Base-by-base conservation (phyloP, 2,888 invertebrate genomes). In the Matsumyia berberina region DNA sequence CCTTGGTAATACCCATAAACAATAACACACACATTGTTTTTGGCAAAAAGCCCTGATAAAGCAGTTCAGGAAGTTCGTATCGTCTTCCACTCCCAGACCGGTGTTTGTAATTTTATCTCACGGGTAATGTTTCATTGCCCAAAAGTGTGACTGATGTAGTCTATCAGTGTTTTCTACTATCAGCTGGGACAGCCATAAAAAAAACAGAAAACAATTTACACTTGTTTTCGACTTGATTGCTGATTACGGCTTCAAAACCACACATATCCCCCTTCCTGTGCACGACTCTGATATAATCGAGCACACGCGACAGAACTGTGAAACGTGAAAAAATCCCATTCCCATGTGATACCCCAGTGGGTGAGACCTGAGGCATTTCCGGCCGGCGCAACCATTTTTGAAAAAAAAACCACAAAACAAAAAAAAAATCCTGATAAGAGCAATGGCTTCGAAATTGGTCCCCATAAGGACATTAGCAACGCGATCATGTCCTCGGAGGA, bases 401-500 rank as follows among this genome's bases (percentile, higher is more conserved):
- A 33, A 49, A 55, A 12, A 31, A n/a, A 46, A 42, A 15, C 5
- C n/a, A n/a, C n/a, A n/a, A n/a, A n/a, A n/a, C n/a, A n/a, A n/a
- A 33, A 49, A 55, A 12, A 31, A n/a, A 46, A 42, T 11, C 5
- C 29, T 8, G 24, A 8, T 19, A 53, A 24, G 15, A 11, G 33
- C 1, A 19, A 24, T 5, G 9, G 6, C 33, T 11, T 33, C 49
- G 4, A 8, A 6, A 7, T 5, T 0, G 5, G 9, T 8, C 7
- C 24, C 15, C 42, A 17, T 12, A 82, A 72, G 72, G 60, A 66
- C 58, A 82, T 78, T 83, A 57, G 58, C 31, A 83, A 83, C 67
- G 62, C 62, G 49, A 35, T 78, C 79, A 78, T 79, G 73, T 67
- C 72, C 53, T 72, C 39, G 62, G 29, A 62, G 83, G 78, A 83